Conservation (phyloP, 1,140 invertebrate species). For the Pogonomyrmex californicus region DNA sequence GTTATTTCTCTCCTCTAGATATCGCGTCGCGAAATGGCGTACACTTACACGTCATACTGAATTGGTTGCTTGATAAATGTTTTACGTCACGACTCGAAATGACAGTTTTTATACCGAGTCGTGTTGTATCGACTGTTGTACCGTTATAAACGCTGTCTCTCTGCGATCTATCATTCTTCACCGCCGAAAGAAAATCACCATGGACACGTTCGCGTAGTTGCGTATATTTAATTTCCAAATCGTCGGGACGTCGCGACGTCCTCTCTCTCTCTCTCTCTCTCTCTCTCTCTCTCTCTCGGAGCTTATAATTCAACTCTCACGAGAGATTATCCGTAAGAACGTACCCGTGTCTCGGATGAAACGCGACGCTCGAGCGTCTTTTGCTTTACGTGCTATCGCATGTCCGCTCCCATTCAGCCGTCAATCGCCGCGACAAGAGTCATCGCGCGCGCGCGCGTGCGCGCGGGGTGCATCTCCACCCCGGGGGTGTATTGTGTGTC, state of each 20-base stretch:
- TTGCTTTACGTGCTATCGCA: neutral
- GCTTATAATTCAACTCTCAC: neutral
- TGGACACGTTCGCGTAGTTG: too few relatives aligned
- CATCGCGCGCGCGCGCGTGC: neutral
- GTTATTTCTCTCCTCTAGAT: constrained; percentile 60
- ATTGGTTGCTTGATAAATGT: constrained; percentile 62
- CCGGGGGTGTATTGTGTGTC: constrained; percentile 52
- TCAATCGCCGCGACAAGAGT: constrained; percentile 31
- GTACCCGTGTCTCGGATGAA: neutral
- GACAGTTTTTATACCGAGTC: constrained; percentile 55
- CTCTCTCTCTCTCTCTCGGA: too few relatives aligned
- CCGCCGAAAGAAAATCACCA: neutral
- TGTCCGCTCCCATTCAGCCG: constrained; percentile 26
- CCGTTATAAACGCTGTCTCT: constrained; percentile 45
- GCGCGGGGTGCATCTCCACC: neutral
- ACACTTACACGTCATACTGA: constrained; percentile 53
- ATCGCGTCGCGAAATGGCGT: constrained; percentile 39
- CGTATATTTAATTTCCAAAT: neutral
- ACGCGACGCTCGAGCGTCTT: neutral
- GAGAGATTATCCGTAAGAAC: neutral
- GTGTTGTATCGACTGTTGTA: constrained; percentile 45
- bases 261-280: too few relatives aligned
- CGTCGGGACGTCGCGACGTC: too few relatives aligned
- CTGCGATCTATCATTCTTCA: constrained; percentile 41
- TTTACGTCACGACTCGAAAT: constrained; percentile 48